These are phyloP conservation scores for Aphelocoma coerulescens DNA, from an alignment of 2,113 vertebrate genomes.

Conservation along the genomic window DNA sequence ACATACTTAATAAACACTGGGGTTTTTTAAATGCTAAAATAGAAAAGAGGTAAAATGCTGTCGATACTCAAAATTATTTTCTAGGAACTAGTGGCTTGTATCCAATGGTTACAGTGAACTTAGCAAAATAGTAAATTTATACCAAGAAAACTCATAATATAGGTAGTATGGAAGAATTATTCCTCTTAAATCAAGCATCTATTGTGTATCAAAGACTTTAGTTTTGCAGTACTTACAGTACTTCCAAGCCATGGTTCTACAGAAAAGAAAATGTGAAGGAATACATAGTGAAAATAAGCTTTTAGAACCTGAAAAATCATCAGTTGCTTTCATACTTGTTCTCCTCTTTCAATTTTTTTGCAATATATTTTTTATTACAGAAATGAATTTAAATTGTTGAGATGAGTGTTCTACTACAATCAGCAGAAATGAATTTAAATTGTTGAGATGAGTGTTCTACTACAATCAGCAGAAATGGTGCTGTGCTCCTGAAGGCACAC, in stretches of 20 bases:
- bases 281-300: neutral
- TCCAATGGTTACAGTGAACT: neutral
- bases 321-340: neutral
- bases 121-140: neutral
- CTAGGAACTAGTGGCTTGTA: neutral
- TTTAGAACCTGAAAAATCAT: neutral
- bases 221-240: neutral
- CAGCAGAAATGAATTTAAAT: neutral
- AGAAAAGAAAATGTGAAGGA: neutral
- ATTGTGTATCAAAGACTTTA: neutral
- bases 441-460: neutral
- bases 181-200: neutral
- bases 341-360: neutral
- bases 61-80: neutral
- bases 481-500: neutral
- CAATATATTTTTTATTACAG: neutral
- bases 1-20: neutral
- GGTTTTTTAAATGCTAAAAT: neutral
- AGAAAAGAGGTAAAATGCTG: neutral
- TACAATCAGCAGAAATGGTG: neutral
- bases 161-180: neutral
- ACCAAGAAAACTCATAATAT: neutral
- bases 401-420: neutral
- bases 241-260: neutral
- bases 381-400: neutral